Evolutionary conservation across 2,888 invertebrate species (phyloP), one percentile per base, ranked within the genome.

Genomic region (Eumacrocentrus americanus): DNA sequence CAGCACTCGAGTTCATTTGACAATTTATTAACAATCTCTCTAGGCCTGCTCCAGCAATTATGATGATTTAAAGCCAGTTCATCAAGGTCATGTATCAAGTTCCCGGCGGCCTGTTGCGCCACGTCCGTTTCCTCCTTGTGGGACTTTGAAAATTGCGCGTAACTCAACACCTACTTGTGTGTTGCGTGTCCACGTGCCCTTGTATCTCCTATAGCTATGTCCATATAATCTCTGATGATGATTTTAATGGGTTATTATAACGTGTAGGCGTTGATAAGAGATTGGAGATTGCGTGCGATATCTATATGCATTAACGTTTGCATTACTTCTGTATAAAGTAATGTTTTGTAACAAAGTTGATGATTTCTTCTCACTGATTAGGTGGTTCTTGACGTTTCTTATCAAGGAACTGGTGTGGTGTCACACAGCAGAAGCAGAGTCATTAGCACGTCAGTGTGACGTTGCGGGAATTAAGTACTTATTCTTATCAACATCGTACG

Each of bases 51-150:
- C 29, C 4, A 29, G 29, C 29, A 29, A 29, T 29, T 29, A 29
- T 29, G 29, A 29, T 29, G 5, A 29, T 29, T 29, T 9, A 29
- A 9, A 29, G 25, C 7, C 12, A n/a, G n/a, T 12, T n/a, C n/a
- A 22, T 0, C 77, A 77, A 75, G 77, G 77, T 77, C 78, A 75
- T 74, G 77, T 73, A 76, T 77, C 77, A 76, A 76, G 78, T 77
- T 77, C 75, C 73, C 67, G 25, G 35, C 38, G 20, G 67, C 35
- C 35, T 63, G 62, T 66, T 68, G 65, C 68, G 70, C 70, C 72
- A 74, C 65, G 70, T 74, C 74, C 75, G 74, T 64, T 67, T 54
- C 65, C 51, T 48, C 38, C 18, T 29, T 22, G 18, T 16, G 1
- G 18, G 52, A 50, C 50, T 54, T 50, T 50, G 44, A 56, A 56